Evolutionary conservation across 2,113 vertebrate species (phyloP), one percentile per base, ranked within the genome.

Genomic region (Sorex araneus): DNA sequence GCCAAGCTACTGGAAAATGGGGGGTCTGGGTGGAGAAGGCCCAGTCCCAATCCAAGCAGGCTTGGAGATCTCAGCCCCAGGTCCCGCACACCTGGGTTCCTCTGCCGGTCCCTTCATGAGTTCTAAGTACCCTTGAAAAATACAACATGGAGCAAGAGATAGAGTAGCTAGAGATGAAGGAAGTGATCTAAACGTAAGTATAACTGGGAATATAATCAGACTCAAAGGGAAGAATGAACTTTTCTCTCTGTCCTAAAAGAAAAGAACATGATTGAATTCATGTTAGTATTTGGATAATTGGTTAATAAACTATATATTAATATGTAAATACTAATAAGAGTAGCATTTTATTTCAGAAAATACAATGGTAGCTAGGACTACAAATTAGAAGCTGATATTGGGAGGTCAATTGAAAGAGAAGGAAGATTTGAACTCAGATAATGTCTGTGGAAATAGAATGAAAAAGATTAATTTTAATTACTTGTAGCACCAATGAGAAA

Each of bases 311-410:
- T 60, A 21, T 21, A 60, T 60, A 60, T 60, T 60, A 60, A 60
- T 23, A 60, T 60, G 18, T 23, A 60, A 60, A 60, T 60, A 60
- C 18, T 60, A 23, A 15, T 34, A 30, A 27, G 84, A 34, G 30
- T 87, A 60, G 23, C 79, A 36, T 36, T 89, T 36, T 70, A 43
- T 89, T 92, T 87, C 28, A 90, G 9, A 63, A 91, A 91, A 69
- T 43, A 30, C 34, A 28, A 84, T 21, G 21, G 16, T 43, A 91
- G n/a, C 27, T 63, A 63, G 3, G n/a, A 71, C 6, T 66, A 50
- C 27, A 80, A 87, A 36, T 43, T 19, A 25, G 71, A 45, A 27
- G 83, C 21, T 77, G 78, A 63, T 50, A 70, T 60, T 32, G 50
- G 40, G 19, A 74, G 84, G 84, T 23, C 30, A 84, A 25, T 3